Evolutionary conservation across 2,113 vertebrate species (phyloP), one percentile per base, ranked within the genome.

Genomic region (Neodon shergylaensis): DNA sequence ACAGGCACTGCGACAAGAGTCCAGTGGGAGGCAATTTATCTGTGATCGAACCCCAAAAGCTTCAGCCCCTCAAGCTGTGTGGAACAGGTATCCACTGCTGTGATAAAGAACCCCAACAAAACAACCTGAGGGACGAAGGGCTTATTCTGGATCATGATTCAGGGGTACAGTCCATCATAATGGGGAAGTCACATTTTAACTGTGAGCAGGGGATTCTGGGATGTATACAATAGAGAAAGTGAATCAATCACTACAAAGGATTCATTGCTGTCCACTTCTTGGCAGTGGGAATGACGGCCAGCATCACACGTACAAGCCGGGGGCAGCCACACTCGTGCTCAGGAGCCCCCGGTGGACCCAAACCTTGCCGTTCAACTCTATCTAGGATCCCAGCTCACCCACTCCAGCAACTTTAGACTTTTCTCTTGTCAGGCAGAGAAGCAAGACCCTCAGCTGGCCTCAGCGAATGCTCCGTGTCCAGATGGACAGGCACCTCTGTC

Each of bases 231-330:
- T 1, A 24, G 78, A 81, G 36, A 14, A 16, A 79, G 77, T 4
- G 49, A 54, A 9, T 17, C 77, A 19, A 3, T 33, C 77, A 49
- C 31, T 21, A 19, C 77, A 52, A 54, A n/a, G 9, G 33, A 36
- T 5, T 14, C 21, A 24, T 26, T 21, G 22, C n/a, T 42, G 22
- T 63, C 54, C 28, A 24, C 54, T 42, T 63, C 79, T 9, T 61
- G 79, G 52, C 24, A 8, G n/a, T 42, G n/a, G 28, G 36, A 39
- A 28, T 61, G 19, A 9, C 24, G 0, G 0, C 7, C 16, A 39
- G 36, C 7, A 28, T 49, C 52, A 28, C 7, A 21, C 36, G 6
- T n/a, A 42, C 26, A 26, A 4, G 49, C n/a, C 36, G 0, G 0
- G 58, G 26, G 31, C 49, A 63, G 47, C 24, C 42, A 39, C 22